Evolutionary conservation across 2,113 vertebrate genomes (phyloP).

Genomic region (Pardalotus punctatus): DNA sequence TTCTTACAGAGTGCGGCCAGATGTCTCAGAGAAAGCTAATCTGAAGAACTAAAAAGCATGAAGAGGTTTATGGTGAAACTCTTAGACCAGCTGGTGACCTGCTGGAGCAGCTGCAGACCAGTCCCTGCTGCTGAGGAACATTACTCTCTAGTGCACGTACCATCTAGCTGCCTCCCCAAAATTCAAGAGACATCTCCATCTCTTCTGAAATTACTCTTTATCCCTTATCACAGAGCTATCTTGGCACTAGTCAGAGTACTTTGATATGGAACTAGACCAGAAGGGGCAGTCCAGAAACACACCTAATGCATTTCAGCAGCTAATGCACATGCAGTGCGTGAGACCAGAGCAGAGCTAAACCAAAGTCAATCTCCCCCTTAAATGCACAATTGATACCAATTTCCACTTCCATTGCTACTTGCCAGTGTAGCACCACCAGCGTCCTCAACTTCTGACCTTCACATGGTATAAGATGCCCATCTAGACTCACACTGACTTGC

Average conservation of each 20-base stretch:
- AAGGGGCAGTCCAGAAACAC: neutral
- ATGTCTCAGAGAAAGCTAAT: neutral
- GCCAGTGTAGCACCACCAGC: neutral
- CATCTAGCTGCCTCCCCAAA: neutral
- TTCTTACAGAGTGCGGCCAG: neutral
- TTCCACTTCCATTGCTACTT: neutral
- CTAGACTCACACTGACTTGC: neutral
- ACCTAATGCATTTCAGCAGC: neutral
- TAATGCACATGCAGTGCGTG: neutral
- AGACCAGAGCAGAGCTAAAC: neutral
- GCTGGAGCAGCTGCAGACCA: neutral
- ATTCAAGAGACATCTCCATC: neutral
- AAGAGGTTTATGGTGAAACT: neutral
- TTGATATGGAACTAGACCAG: neutral
- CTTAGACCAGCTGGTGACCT: neutral
- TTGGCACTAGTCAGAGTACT: neutral
- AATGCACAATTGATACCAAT: neutral
- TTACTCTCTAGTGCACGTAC: neutral
- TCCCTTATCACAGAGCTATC: neutral
- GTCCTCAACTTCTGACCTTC: neutral
- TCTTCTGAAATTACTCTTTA: neutral
- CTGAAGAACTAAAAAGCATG: neutral
- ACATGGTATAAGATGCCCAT: neutral
- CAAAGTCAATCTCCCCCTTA: neutral
- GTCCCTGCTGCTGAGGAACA: neutral